Percentiles rank a stretch among this genome's conserved stretches.
Conservation (phyloP, 2,113 vertebrate species). For the Dendropsophus ebraccatus region DNA sequence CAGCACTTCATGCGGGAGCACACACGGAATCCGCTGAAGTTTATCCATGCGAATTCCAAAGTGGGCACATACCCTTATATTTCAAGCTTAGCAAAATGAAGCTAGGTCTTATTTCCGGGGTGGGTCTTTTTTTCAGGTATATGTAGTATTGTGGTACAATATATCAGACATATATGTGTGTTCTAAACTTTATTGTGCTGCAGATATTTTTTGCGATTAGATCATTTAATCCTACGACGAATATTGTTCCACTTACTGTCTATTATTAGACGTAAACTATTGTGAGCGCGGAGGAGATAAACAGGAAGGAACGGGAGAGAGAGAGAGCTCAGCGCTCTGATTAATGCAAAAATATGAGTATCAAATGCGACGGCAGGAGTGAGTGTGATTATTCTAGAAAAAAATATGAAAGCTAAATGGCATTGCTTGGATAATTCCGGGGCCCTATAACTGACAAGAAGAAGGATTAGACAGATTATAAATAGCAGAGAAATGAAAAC, state of each 20-base stretch:
- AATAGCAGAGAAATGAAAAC: conserved; percentile 60
- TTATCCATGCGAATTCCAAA: no score
- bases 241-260: background rate
- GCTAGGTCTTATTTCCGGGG: no score
- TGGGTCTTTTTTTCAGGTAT: no score
- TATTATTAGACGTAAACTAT: background rate
- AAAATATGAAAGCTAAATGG: conserved; percentile 54
- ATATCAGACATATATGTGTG: no score
- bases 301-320: background rate
- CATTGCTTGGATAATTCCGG: conserved; percentile 52
- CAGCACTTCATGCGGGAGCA: no score
- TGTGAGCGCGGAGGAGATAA: background rate
- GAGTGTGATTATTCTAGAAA: conserved; percentile 54
- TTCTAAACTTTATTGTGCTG: no score
- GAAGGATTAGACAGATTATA: conserved; percentile 60
- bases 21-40: no score
- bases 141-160: no score
- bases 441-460: conserved; percentile 56
- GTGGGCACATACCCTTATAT: no score
- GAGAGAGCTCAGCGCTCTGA: background rate
- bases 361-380: conserved; percentile 48
- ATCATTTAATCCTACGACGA: no score
- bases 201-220: no score
- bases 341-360: conserved; percentile 60
- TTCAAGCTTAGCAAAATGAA: no score